Evolutionary conservation across 2,797 vertebrate species (phyloP), one percentile per base, ranked within the genome.

Genomic region (Sebastes melanostomus): DNA sequence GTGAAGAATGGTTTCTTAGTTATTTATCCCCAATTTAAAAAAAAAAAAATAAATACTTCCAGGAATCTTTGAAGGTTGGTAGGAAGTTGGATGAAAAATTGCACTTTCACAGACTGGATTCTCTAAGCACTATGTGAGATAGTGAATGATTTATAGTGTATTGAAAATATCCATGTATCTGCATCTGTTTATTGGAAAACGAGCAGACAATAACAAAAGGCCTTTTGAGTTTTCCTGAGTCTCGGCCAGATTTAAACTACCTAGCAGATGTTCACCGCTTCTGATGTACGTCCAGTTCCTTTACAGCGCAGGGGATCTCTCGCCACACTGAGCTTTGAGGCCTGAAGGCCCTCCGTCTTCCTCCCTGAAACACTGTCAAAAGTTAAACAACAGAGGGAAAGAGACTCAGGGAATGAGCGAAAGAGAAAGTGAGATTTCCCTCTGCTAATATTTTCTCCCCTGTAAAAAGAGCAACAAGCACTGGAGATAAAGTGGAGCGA

Each of bases 221-320:
- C 34, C 55, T 61, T 79, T 73, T 65, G 46, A 81, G 55, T 22
- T 89, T 72, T 61, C 9, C 34, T 66, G 75, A 66, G 22, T 72
- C 66, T 63, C 7, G 12, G 84, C 65, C 86, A 86, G 77, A 38
- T 67, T 83, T 80, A 84, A 92, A 77, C 82, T 85, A 77, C 72
- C 24, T 32, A 75, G 82, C 88, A 92, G 85, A 90, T 92, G 91
- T 91, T 88, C 46, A 2, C 32, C 36, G 69, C 83, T 81, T 81
- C 66, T 83, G 77, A 87, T 86, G 72, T 81, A 4, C 60, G 16
- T 82, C 83, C 81, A 86, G 69, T 66, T 86, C 52, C 67, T 75
- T 77, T 63, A 50, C 75, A 77, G 59, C 62, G 12, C 69, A 80
- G 30, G 34, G 58, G 61, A 79, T 61, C 29, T 75, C 71, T 86